Base-by-base conservation (phyloP, 2,888 invertebrate species). In the Oscheius onirici region DNA sequence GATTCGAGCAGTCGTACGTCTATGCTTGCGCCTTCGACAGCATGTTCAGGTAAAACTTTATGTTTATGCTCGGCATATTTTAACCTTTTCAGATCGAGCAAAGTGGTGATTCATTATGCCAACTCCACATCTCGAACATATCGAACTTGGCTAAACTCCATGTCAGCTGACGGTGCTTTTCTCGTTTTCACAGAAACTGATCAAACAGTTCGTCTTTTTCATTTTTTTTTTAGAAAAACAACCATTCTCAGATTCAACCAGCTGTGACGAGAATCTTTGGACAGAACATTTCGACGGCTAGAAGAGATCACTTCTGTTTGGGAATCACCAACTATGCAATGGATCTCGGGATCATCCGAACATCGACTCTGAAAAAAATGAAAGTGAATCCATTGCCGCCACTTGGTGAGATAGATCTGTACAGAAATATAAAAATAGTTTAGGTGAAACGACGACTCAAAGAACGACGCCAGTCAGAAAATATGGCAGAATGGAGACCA, bases 21-120 rank as follows among this genome's bases (percentile, higher is more conserved):
- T 71, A 73, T 43, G 75, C 77, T 46, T 84, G 84, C 52, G 76
- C 79, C 5, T 82, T 76, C 57, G 83, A 84, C 46, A 60, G 80
- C 54, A 57, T 84, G 28, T 84, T 84, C 70, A 77, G 78, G 82
- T 81, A 17, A 15, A 66, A 58, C 57, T 17, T 40, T 17, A n/a
- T 3, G 20, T 3, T 1, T 58, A 20, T 20, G 43, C n/a, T 55
- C 5, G 20, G 6, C n/a, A 26, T 51, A 11, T 17, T 52, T n/a
- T 40, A 44, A 43, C 0, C 41, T 58, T 60, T 41, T 52, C 54
- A 72, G 63, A 22, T 74, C 73, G 10, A 69, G 73, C 26, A 54
- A 70, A 22, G 60, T 74, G 5, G 54, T 57, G 28, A 65, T 73
- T 34, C 70, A 70, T n/a, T 55, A 58, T 28, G 71, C 73, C 52